A percentile compares a stretch with the other conserved stretches of the same genome.
These are phyloP conservation scores for Pycnomerus fuliginosus DNA, from an alignment of 2,888 invertebrate genomes.

Conservation along the genomic window DNA sequence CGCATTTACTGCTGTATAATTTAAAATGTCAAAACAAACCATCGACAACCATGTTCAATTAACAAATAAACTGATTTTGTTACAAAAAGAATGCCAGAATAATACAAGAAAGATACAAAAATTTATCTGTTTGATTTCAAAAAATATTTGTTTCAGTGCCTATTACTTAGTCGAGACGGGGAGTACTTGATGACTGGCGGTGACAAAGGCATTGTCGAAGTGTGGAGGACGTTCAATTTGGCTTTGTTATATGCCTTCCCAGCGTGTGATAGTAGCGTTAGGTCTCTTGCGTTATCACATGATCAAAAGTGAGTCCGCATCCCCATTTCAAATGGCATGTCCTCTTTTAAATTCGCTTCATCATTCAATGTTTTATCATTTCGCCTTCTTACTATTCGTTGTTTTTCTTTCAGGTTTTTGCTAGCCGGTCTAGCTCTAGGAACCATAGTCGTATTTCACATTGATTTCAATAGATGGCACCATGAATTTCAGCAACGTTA, in stretches of 20 bases:
- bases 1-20: too few relatives aligned
- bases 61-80: too few relatives aligned
- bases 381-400: slow-evolving; percentile 6
- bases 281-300: slow-evolving; percentile 93
- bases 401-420: slow-evolving; percentile 72
- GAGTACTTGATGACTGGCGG: slow-evolving; percentile 98
- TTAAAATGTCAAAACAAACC: too few relatives aligned
- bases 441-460: slow-evolving; percentile 97
- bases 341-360: slow-evolving; percentile 4
- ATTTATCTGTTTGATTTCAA: too few relatives aligned
- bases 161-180: slow-evolving; percentile 94
- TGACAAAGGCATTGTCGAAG: slow-evolving; percentile 95
- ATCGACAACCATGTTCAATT: too few relatives aligned
- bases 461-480: slow-evolving; percentile 99
- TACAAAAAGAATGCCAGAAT: too few relatives aligned
- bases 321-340: slow-evolving; percentile 5
- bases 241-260: slow-evolving; percentile 97
- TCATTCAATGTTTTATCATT: slow-evolving; percentile 4
- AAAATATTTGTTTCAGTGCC: slow-evolving; percentile 79
- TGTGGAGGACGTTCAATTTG: slow-evolving; percentile 97
- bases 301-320: slow-evolving; percentile 87
- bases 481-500: slow-evolving; percentile 95
- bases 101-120: too few relatives aligned
- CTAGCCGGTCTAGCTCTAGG: slow-evolving; percentile 96
- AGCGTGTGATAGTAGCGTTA: slow-evolving; percentile 92